phyloP scores from a whole-genome alignment of 2,113 vertebrate genomes.

The Euleptes europaea region DNA sequence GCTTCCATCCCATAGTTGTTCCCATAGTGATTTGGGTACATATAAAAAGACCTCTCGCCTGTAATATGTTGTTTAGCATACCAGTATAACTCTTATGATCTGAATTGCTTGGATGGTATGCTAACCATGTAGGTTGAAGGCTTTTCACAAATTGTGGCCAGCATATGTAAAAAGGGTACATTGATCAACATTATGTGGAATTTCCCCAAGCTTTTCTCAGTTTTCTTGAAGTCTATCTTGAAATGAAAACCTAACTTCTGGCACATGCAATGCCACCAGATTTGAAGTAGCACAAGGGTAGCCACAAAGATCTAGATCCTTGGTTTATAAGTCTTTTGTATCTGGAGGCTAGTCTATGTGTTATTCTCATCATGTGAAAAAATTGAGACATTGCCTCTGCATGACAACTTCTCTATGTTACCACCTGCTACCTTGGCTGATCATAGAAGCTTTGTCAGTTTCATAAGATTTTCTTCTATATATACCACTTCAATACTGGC shows the following conservation, averaged over 20 bases:
- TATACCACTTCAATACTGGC: constrained; percentile 9
- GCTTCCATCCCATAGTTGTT: neutral
- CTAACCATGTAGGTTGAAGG: too few relatives aligned
- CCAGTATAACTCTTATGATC: neutral
- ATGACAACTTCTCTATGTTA: neutral
- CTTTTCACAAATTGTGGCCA: too few relatives aligned
- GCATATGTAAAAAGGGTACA: too few relatives aligned
- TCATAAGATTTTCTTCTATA: neutral
- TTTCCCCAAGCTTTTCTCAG: neutral
- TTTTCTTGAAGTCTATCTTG: neutral
- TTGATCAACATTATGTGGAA: too few relatives aligned
- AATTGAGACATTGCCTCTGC: neutral
- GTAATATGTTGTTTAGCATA: too few relatives aligned
- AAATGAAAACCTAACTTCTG: neutral
- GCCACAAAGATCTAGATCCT: neutral
- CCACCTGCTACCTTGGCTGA: neutral
- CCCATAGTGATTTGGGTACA: too few relatives aligned
- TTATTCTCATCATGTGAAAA: neutral
- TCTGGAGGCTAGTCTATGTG: neutral
- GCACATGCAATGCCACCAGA: neutral
- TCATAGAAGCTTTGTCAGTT: neutral
- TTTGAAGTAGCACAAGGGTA: neutral
- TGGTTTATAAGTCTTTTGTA: neutral
- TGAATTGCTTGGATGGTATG: too few relatives aligned
- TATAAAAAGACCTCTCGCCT: too few relatives aligned